Evolutionary conservation across 2,888 invertebrate genomes (phyloP).

Genomic region (Sesia bembeciformis): DNA sequence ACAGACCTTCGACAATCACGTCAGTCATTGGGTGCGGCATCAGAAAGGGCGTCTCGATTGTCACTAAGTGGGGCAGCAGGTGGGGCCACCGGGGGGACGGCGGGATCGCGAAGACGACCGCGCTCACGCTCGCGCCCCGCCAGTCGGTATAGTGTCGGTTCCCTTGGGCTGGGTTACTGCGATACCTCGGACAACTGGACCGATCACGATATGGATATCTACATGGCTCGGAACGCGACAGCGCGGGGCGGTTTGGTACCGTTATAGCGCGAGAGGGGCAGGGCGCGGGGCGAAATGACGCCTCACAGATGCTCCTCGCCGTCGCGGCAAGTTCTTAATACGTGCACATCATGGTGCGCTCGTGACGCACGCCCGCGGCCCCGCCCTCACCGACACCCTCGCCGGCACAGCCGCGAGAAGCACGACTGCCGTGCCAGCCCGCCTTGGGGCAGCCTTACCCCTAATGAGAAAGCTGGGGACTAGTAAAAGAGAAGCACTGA

Average conservation of each 20-base stretch:
- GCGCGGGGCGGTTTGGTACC: conserved; percentile 89
- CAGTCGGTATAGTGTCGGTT: conserved; percentile 86
- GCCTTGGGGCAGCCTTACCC: conserved; percentile 7
- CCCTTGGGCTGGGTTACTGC: conserved; percentile 89
- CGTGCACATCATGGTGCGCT: conserved; percentile 37
- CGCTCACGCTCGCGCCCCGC: conserved; percentile 87
- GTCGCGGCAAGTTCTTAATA: conserved; percentile 21
- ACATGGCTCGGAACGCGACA: conserved; percentile 93
- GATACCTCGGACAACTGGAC: conserved; percentile 95
- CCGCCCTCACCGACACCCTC: conserved; percentile 12
- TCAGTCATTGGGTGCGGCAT: conserved; percentile 87
- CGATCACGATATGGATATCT: conserved; percentile 96
- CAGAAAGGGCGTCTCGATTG: conserved; percentile 85
- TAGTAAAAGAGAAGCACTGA: no score
- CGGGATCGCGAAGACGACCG: conserved; percentile 81
- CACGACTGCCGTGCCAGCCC: conserved; percentile 8
- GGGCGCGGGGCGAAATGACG: conserved; percentile 14
- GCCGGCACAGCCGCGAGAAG: conserved; percentile 9
- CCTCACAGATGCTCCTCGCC: conserved; percentile 31
- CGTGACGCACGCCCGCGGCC: conserved; percentile 20
- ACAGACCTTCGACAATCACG: conserved; percentile 89
- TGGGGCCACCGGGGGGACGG: conserved; percentile 76
- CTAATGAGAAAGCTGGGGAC: neutral
- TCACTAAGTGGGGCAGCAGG: conserved; percentile 79
- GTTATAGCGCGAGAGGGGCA: conserved; percentile 72